Evolutionary conservation across 1,140 invertebrate genomes (phyloP), one percentile per base, ranked within the genome.

Genomic region (Drosophila insularis): DNA sequence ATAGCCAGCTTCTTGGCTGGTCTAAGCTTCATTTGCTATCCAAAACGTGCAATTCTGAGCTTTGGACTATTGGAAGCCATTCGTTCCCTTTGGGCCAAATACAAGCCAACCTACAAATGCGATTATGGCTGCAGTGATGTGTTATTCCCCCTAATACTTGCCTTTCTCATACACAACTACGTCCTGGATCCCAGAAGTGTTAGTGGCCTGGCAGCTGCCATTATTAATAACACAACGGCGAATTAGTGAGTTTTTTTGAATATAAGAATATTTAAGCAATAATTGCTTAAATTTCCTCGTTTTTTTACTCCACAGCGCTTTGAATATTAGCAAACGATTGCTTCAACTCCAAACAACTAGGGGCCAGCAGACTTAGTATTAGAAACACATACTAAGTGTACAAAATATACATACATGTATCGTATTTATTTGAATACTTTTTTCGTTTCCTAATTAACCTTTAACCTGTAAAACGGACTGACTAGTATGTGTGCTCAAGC

Each of bases 81-180:
- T 8, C 74, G 77, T 11, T 67, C 66, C 13, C 19, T 73, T 2
- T 66, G 68, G 54, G 58, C 21, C 43, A 69, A 21, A 23, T 60
- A 11, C 19, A 61, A 27, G 37, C 10, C 19, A 19, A 17, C 35
- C 35, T n/a, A 6, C 1, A 40, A 55, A 39, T 40, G 55, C 4
- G 43, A 39, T 0, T 74, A 67, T 35, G 69, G 74, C 1, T 76
- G 39, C 13, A 60, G 39, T 1, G 68, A 68, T 60, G 4, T 87
- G 4, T 0, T 74, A 0, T 81, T 58, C 54, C 78, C 80, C 6
- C 2, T 77, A 2, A 58, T 68, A 0, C 40, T 84, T 32, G 78
- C 70, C 11, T 78, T 81, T 60, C 62, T 87, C 8, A 78, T 87
- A 27, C 70, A 84, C 53, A 72, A 62, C 4, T 78, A 79, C 31